phyloP scores from a whole-genome alignment of 37 sponge, comb jelly and placozoan species.

The Aphrocallistes beatrix region DNA sequence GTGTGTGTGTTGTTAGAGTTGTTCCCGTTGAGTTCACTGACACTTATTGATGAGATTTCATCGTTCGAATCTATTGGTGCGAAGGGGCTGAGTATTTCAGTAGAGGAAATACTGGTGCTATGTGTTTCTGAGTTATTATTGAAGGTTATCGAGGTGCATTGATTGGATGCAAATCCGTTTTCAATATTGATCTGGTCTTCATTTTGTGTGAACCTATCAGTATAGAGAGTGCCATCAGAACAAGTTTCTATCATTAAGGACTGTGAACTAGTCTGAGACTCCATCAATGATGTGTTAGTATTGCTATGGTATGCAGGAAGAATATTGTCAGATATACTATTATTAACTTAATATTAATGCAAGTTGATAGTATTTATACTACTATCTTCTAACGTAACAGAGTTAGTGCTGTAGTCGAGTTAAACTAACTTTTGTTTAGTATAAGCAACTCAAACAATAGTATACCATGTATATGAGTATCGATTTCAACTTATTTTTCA shows the following conservation, averaged over 20 bases:
- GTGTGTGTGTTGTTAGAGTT: not conserved
- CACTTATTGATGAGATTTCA: not conserved
- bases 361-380: not conserved
- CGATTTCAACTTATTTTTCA: not conserved
- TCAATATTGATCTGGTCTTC: not conserved
- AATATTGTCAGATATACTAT: not conserved
- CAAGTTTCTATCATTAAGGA: no score
- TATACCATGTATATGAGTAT: not conserved
- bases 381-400: not conserved
- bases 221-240: not conserved
- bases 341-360: slow-evolving; percentile 14
- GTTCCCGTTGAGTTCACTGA: not conserved
- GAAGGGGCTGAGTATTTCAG: not conserved
- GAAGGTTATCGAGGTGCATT: not conserved
- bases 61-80: not conserved
- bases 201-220: not conserved
- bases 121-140: not conserved
- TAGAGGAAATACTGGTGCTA: not conserved
- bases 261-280: not conserved
- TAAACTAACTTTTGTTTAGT: not conserved
- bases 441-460: not conserved
- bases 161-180: slow-evolving; percentile 9
- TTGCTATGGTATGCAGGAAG: not conserved
- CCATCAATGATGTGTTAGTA: not conserved
- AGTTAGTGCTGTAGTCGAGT: not conserved